A percentile compares a stretch with the other conserved stretches of the same genome.
phyloP scores from a whole-genome alignment of 2,113 vertebrate genomes.

The Picathartes gymnocephalus region DNA sequence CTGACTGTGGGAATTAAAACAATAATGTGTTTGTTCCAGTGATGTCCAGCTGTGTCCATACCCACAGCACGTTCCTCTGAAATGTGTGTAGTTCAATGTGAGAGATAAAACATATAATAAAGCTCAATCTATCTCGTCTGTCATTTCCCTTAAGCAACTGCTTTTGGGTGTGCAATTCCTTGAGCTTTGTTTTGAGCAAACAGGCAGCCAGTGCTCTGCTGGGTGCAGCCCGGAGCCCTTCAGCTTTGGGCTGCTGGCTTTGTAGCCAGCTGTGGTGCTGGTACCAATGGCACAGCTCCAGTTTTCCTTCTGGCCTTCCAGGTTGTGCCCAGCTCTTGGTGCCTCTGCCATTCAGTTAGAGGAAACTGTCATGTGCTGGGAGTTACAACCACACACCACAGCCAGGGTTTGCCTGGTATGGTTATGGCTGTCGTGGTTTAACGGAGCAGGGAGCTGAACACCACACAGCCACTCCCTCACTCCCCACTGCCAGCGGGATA shows the following conservation, averaged over 20 bases:
- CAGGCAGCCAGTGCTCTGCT: neutral
- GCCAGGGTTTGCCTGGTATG: neutral
- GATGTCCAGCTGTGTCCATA: neutral
- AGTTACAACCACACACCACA: neutral
- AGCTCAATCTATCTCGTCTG: neutral
- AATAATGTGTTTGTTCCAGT: neutral
- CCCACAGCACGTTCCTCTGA: neutral
- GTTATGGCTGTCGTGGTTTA: neutral
- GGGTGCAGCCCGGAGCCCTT: neutral
- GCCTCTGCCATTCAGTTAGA: neutral
- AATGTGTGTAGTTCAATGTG: neutral
- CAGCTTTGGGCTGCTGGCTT: neutral
- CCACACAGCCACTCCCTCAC: neutral
- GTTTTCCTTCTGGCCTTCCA: neutral
- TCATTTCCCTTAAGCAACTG: neutral
- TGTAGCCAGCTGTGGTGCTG: neutral
- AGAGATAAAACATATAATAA: neutral
- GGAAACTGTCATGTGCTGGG: neutral
- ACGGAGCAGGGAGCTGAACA: neutral
- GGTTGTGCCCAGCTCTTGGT: neutral
- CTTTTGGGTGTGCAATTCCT: rapidly evolving
- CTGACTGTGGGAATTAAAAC: neutral
- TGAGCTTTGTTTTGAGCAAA: rapidly evolving
- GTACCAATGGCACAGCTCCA: neutral
- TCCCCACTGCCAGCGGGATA: neutral